Base-by-base conservation (phyloP, 2,113 vertebrate genomes). In the Helogale parvula region DNA sequence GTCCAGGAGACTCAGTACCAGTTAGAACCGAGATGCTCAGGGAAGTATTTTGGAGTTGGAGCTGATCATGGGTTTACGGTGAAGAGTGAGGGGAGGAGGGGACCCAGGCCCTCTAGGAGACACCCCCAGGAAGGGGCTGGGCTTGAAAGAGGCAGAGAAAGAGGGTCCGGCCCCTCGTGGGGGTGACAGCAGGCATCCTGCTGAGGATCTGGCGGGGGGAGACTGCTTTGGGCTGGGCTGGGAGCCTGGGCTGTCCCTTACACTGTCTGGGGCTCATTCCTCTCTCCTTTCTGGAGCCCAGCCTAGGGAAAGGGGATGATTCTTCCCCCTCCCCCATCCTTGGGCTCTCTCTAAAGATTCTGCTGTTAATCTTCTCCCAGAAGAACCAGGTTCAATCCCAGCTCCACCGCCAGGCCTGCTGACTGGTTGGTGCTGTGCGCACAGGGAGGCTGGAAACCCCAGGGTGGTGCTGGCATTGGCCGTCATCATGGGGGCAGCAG, bases 401-500 rank as follows among this genome's bases (percentile, higher is more conserved):
- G 33, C 17, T 25, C 29, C 66, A 16, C 47, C 19, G 11, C 35
- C 50, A 9, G 17, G 11, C 38, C 45, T 60, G 0, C 76, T 16
- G 60, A 23, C 29, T 38, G 2, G 11, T 63, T 21, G n/a, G 66
- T 19, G 57, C 0, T 0, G 0, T 14, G 65, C 38, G 17, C 9
- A 35, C 3, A 29, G 14, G 23, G 71, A 12, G 8, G 2, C 45
- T 41, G 12, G 35, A 10, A 35, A 54, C 50, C 31, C 25, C 60
- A 1, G 27, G 45, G n/a, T 45, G 15, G 16, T 1, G 0, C 27
- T 13, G 5, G n/a, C 11, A 2, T 31, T 38, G 25, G 21, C 81
- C 17, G 2, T 21, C 74, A 1, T 12, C 52, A 5, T 3, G 4
- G 16, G 41, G 66, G 15, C 15, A 35, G 69, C 38, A 60, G 47